Evolutionary conservation across 2,888 invertebrate species (phyloP).

Genomic region (Cheilosia scutellata): DNA sequence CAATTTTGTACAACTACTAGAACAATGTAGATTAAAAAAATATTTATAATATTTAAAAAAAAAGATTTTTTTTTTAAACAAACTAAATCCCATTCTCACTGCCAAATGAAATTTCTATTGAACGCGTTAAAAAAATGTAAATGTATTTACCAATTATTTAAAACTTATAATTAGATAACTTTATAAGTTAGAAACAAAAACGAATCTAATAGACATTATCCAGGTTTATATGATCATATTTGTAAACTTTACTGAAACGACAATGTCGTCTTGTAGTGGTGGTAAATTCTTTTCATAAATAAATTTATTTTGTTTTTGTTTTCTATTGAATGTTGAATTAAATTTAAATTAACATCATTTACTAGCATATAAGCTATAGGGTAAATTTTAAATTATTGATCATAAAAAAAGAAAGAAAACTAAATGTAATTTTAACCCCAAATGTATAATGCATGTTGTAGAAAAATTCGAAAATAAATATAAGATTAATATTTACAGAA

Average conservation of each 20-base stretch:
- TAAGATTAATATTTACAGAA: constrained; percentile 55
- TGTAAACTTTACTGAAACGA: constrained; percentile 23
- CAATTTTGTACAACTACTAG: background rate
- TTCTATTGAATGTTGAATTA: background rate
- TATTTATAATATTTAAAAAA: constrained; percentile 7
- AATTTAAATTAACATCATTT: background rate
- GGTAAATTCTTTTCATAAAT: constrained; percentile 21
- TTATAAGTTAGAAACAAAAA: too few species aligned
- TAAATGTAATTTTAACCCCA: constrained; percentile 34
- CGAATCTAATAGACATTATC: background rate
- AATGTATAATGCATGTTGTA: constrained; percentile 66
- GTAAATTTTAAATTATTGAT: constrained; percentile 22
- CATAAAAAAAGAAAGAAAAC: constrained; percentile 10
- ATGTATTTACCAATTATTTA: background rate
- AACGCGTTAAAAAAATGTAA: constrained; percentile 1
- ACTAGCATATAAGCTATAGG: constrained; percentile 15
- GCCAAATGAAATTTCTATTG: constrained; percentile 33
- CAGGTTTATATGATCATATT: constrained; percentile 1
- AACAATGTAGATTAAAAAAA: background rate
- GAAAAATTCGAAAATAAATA: constrained; percentile 60
- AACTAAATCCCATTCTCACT: constrained; percentile 54
- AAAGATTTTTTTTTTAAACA: constrained; percentile 15
- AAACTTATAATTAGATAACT: background rate
- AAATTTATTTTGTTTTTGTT: background rate
- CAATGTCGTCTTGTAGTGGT: constrained; percentile 12